Conservation (phyloP, 2,888 invertebrate species). For the Meteorus cinctellus region DNA sequence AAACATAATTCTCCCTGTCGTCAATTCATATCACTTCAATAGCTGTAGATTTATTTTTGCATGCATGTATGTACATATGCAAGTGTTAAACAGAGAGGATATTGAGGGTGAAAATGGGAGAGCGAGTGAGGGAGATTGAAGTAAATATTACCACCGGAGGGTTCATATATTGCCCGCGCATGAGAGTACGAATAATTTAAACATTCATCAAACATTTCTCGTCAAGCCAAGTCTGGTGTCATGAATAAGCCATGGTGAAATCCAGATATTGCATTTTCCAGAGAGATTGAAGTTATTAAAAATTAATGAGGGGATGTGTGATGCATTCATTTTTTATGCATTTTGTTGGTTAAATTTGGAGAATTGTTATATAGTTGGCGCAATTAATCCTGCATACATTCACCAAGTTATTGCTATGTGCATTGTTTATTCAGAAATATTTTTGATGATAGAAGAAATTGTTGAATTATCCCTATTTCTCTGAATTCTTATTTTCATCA, state of each 20-base stretch:
- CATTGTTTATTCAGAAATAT: too few species aligned
- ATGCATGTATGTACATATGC: background rate
- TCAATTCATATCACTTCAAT: slow-evolving; percentile 13
- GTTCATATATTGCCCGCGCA: slow-evolving; percentile 26
- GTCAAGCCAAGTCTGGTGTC: slow-evolving; percentile 27
- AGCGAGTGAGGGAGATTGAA: background rate
- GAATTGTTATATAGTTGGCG: background rate
- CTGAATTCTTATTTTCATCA: too few species aligned
- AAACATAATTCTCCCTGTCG: slow-evolving; percentile 33
- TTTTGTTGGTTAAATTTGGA: background rate
- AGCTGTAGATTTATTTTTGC: slow-evolving; percentile 18
- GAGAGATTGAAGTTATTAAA: background rate
- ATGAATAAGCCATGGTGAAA: slow-evolving; percentile 27
- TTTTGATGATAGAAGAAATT: too few species aligned
- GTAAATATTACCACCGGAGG: slow-evolving; percentile 17
- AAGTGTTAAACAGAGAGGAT: background rate
- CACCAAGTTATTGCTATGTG: too few species aligned
- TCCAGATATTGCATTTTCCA: slow-evolving; percentile 17
- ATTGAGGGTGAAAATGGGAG: background rate
- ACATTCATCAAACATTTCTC: slow-evolving; percentile 37
- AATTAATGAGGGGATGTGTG: background rate
- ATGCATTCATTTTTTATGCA: background rate
- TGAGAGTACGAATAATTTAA: slow-evolving; percentile 36
- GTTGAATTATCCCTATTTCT: too few species aligned
- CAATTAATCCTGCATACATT: too few species aligned